These are phyloP conservation scores for Sinodicranocentrus sp. DNA, from an alignment of 2,888 invertebrate species.

Conservation along the genomic window DNA sequence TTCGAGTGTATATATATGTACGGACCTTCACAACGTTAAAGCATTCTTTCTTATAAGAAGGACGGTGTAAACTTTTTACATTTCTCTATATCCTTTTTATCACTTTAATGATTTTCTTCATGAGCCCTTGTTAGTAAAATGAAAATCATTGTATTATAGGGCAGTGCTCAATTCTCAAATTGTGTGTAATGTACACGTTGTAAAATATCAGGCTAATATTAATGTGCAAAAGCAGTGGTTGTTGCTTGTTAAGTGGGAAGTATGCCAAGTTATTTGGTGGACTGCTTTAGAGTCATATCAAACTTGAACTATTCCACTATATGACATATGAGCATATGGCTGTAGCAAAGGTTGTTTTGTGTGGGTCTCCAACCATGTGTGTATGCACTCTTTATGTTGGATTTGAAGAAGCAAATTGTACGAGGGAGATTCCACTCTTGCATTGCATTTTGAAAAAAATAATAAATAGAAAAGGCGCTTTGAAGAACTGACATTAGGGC, in stretches of 20 bases:
- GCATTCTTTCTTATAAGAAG: neutral
- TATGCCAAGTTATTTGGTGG: conserved; percentile 61
- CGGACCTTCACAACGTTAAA: neutral
- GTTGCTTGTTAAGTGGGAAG: conserved; percentile 62
- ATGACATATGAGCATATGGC: conserved; percentile 40
- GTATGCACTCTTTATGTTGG: neutral
- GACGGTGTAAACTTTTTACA: neutral
- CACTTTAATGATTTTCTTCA: conserved; percentile 10
- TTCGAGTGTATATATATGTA: too few relatives aligned
- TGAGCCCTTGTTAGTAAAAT: conserved; percentile 31
- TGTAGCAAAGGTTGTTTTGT: conserved; percentile 7
- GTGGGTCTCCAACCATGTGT: neutral
- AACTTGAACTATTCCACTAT: neutral
- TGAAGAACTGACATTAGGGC: conserved; percentile 72
- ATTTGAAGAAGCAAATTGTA: neutral
- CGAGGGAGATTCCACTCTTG: neutral
- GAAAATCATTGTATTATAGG: conserved; percentile 19
- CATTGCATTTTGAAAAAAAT: neutral
- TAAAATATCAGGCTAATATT: conserved; percentile 43
- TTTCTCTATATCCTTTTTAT: neutral
- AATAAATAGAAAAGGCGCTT: conserved; percentile 57
- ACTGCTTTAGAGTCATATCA: conserved; percentile 28
- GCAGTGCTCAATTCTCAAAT: conserved; percentile 6
- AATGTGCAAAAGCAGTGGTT: conserved; percentile 60
- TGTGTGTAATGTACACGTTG: conserved; percentile 11